A percentile compares a stretch with the other conserved stretches of the same genome.
Evolutionary conservation across 1,140 invertebrate species (phyloP).

Genomic region (Homarus americanus): DNA sequence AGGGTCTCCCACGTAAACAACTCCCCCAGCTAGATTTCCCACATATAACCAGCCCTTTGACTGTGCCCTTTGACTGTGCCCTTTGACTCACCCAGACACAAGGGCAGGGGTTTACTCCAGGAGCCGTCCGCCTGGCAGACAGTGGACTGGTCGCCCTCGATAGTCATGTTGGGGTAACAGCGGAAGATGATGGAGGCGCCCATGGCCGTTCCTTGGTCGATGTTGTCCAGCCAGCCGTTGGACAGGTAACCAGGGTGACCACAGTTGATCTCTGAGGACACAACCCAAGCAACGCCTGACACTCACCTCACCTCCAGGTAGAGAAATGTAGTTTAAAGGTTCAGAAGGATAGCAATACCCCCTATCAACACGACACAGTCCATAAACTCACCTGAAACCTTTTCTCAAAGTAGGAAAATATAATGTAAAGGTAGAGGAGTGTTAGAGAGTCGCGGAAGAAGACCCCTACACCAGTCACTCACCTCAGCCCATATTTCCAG

Average conservation of each 20-base stretch:
- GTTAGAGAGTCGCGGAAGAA: too few relatives aligned
- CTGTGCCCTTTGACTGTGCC: neutral
- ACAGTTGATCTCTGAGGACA: conserved; percentile 92
- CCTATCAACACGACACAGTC: too few relatives aligned
- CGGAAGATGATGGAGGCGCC: conserved; percentile 92
- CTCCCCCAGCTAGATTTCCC: neutral
- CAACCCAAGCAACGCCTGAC: conserved; percentile 36
- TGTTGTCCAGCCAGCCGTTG: conserved; percentile 95
- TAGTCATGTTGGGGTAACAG: conserved; percentile 94
- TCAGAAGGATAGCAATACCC: too few relatives aligned
- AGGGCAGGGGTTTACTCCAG: conserved; percentile 94
- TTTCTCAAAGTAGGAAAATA: too few relatives aligned
- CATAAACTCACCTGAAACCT: too few relatives aligned
- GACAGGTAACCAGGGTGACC: conserved; percentile 84
- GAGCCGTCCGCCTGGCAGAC: conserved; percentile 94
- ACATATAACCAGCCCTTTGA: neutral
- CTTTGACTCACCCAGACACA: conserved; percentile 84
- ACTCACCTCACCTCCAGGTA: neutral
- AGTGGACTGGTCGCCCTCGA: conserved; percentile 92
- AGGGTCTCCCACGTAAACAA: neutral
- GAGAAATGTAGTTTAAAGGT: neutral
- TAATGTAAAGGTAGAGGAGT: too few relatives aligned
- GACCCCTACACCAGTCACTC: too few relatives aligned
- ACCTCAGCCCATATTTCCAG: too few relatives aligned
- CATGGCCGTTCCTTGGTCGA: conserved; percentile 68